phyloP scores from a whole-genome alignment of 2,797 vertebrate species.

The Kryptopterus vitreolus region DNA sequence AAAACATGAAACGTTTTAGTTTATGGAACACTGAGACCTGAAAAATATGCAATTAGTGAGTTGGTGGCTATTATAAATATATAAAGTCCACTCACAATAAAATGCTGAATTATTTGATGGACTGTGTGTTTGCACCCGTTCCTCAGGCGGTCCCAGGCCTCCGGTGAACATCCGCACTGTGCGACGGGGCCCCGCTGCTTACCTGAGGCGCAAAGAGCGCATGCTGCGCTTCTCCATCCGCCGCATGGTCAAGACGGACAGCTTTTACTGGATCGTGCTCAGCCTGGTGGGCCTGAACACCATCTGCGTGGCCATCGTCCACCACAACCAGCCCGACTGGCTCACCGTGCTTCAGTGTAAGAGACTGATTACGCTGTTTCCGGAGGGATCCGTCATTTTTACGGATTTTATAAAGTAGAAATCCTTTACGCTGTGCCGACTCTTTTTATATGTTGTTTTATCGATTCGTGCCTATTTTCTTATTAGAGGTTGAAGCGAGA shows the following conservation, averaged over 20 bases:
- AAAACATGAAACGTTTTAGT: too few species aligned
- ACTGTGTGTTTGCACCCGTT: slow-evolving; percentile 9
- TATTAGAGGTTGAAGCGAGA: slow-evolving; percentile 1
- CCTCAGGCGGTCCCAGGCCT: slow-evolving; percentile 83
- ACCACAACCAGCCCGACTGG: slow-evolving; percentile 96
- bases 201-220: slow-evolving; percentile 92
- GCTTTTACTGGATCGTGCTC: slow-evolving; percentile 96
- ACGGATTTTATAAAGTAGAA: too few species aligned
- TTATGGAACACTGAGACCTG: too few species aligned
- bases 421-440: neutral
- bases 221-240: slow-evolving; percentile 95
- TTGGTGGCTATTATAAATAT: too few species aligned
- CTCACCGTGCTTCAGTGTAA: slow-evolving; percentile 95
- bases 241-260: slow-evolving; percentile 98
- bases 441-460: neutral
- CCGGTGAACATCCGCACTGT: slow-evolving; percentile 90
- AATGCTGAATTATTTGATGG: too few species aligned
- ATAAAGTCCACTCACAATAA: too few species aligned
- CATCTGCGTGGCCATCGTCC: slow-evolving; percentile 95
- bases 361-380: too few species aligned
- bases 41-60: too few species aligned
- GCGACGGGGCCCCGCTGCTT: slow-evolving; percentile 89
- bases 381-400: too few species aligned
- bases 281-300: slow-evolving; percentile 96
- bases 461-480: neutral